A percentile compares a stretch with the other conserved stretches of the same genome.
These are phyloP conservation scores for Tachysurus fulvidraco DNA, from an alignment of 2,113 vertebrate species.

Conservation along the genomic window DNA sequence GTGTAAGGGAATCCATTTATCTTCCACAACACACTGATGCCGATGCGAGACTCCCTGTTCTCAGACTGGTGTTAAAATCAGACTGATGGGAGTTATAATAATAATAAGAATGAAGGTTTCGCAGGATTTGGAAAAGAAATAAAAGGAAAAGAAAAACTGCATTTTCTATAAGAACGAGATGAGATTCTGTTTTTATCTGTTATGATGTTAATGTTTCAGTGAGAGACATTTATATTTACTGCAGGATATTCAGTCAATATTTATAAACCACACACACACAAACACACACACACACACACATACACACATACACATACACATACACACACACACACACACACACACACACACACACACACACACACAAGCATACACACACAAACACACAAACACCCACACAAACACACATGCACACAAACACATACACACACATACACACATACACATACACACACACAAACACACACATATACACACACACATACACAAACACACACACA, in stretches of 20 bases:
- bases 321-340: too few relatives aligned
- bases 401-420: too few relatives aligned
- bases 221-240: background rate
- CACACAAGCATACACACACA: too few relatives aligned
- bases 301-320: conserved; percentile 1
- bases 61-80: conserved; percentile 21
- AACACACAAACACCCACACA: too few relatives aligned
- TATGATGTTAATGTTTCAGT: background rate
- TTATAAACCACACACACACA: background rate
- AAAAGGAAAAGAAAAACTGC: background rate
- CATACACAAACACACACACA: too few relatives aligned
- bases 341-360: too few relatives aligned
- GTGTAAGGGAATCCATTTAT: conserved; percentile 43
- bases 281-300: background rate
- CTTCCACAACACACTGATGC: conserved; percentile 26
- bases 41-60: background rate
- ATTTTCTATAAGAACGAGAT: background rate
- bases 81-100: background rate
- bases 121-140: background rate
- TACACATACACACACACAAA: too few relatives aligned
- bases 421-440: too few relatives aligned
- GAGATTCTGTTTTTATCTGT: background rate
- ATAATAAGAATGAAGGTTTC: background rate
- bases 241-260: background rate
- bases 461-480: too few relatives aligned